These are phyloP conservation scores for Lepidiolamprologus cunningtoni DNA, from an alignment of 2,113 vertebrate species.

Conservation along the genomic window DNA sequence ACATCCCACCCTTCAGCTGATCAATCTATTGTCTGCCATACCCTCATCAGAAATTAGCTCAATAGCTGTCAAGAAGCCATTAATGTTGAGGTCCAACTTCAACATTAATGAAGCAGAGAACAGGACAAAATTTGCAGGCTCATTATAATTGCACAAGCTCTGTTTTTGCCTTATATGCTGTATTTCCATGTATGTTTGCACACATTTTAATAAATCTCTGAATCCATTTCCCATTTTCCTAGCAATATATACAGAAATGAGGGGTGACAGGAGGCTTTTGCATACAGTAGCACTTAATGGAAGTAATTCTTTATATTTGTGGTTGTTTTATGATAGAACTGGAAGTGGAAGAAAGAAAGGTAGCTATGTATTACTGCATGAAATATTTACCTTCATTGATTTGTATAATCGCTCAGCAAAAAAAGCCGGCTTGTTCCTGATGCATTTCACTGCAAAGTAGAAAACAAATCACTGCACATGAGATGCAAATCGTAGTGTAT, in stretches of 20 bases:
- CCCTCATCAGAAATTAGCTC: not conserved
- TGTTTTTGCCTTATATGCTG: not conserved
- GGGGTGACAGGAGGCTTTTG: not conserved
- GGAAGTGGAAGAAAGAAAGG: not conserved
- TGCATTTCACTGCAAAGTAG: slow-evolving; percentile 79
- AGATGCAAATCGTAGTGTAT: not conserved
- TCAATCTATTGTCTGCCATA: not conserved
- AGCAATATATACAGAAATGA: not conserved
- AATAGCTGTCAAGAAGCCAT: not conserved
- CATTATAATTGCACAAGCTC: not conserved
- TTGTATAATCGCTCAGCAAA: slow-evolving; percentile 92
- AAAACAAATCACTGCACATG: not conserved
- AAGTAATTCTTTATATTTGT: not conserved
- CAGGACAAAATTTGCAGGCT: not conserved
- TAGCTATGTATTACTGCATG: not conserved
- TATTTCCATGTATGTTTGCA: not conserved
- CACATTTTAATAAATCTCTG: not conserved
- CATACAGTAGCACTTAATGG: not conserved
- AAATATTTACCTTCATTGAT: slow-evolving; percentile 91
- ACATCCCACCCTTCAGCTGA: not conserved
- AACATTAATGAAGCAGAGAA: not conserved
- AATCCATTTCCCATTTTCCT: not conserved
- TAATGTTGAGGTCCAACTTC: not conserved
- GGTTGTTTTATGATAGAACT: not conserved
- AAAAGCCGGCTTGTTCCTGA: slow-evolving; percentile 78